Evolutionary conservation across 2,888 invertebrate species (phyloP).

Genomic region (Clepsis dumicolana): DNA sequence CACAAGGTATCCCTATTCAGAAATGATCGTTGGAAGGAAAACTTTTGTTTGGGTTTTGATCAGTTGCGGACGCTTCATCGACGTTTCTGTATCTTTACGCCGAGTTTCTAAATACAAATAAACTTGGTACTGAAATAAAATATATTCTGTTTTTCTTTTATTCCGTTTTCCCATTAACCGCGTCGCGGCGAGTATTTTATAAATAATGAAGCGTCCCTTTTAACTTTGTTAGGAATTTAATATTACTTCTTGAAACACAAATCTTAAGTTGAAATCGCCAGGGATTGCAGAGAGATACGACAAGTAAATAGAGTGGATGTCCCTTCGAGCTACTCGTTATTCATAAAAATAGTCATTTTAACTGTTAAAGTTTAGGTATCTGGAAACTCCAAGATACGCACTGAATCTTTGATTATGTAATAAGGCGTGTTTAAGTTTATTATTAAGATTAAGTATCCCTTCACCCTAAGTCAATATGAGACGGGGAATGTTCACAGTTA

Average conservation of each 20-base stretch:
- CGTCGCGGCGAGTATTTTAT: conserved; percentile 27
- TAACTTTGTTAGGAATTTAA: conserved; percentile 37
- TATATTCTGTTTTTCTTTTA: conserved; percentile 35
- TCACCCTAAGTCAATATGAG: neutral
- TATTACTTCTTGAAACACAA: conserved; percentile 36
- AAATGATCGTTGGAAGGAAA: conserved; percentile 46
- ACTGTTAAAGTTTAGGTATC: neutral
- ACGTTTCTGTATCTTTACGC: conserved; percentile 46
- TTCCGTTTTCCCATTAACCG: conserved; percentile 34
- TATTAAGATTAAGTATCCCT: conserved; percentile 5
- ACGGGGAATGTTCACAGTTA: neutral
- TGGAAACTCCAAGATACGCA: conserved; percentile 5
- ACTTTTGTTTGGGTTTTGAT: conserved; percentile 52
- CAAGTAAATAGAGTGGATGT: conserved; percentile 28
- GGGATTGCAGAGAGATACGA: conserved; percentile 23
- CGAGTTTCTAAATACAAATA: conserved; percentile 43
- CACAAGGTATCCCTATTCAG: conserved; percentile 16
- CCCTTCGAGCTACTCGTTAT: conserved; percentile 20
- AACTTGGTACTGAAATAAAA: conserved; percentile 35
- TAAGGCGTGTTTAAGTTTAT: neutral
- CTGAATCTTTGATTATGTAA: neutral
- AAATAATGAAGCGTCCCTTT: conserved; percentile 34
- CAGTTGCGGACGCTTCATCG: conserved; percentile 49
- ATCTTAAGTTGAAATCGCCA: conserved; percentile 33
- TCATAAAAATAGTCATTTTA: conserved; percentile 17